Conservation (phyloP, 2,797 vertebrate species). For the Sciaenops ocellatus region DNA sequence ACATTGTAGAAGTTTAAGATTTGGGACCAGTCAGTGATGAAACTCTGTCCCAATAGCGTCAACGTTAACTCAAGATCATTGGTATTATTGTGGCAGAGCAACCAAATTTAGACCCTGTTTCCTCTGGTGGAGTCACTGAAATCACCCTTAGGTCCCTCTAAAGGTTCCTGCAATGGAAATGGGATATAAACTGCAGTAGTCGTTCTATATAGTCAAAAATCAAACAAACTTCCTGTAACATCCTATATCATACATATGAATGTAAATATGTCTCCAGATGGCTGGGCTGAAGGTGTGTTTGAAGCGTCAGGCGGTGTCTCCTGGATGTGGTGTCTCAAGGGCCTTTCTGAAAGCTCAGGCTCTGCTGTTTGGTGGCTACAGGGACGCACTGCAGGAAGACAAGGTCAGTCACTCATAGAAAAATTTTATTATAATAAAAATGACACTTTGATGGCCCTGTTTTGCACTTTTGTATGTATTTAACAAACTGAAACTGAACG, state of each 20-base stretch:
- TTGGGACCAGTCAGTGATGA: not conserved
- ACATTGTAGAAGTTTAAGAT: not conserved
- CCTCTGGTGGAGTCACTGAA: too few relatives aligned
- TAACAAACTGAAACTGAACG: not conserved
- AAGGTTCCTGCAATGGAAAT: not conserved
- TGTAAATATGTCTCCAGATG: slow-evolving; percentile 77
- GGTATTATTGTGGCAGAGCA: too few relatives aligned
- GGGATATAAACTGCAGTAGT: not conserved
- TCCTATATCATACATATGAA: slow-evolving; percentile 1
- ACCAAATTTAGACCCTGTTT: too few relatives aligned
- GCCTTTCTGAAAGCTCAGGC: slow-evolving; percentile 92
- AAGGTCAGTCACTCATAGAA: slow-evolving; percentile 73
- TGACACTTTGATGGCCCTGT: not conserved
- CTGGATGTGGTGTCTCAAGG: slow-evolving; percentile 89
- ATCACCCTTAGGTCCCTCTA: too few relatives aligned
- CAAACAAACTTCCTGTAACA: not conserved
- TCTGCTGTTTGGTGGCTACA: slow-evolving; percentile 91
- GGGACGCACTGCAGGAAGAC: slow-evolving; percentile 82
- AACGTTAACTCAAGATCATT: too few relatives aligned
- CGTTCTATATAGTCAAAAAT: too few relatives aligned
- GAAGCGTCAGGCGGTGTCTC: slow-evolving; percentile 86
- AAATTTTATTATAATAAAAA: not conserved
- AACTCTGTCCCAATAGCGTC: not conserved
- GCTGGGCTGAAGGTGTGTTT: slow-evolving; percentile 87
- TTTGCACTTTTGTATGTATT: not conserved